phyloP scores from a whole-genome alignment of 2,888 invertebrate genomes.

The Rhamnusium bicolor region DNA sequence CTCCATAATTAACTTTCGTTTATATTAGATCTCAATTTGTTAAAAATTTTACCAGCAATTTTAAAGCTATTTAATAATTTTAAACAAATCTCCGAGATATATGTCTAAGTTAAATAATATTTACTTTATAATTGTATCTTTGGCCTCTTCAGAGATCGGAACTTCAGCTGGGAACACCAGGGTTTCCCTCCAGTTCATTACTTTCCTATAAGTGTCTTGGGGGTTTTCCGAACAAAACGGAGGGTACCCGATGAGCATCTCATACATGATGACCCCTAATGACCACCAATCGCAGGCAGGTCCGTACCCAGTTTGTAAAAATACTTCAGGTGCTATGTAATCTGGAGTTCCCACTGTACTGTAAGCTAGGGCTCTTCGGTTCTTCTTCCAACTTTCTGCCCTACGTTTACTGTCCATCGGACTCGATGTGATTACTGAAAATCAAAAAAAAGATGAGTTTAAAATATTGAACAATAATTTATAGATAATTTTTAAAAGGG shows the following conservation, averaged over 20 bases:
- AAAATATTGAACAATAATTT: too few species aligned
- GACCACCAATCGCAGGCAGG: slow-evolving; percentile 99
- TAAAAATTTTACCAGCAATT: too few species aligned
- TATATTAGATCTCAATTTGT: too few species aligned
- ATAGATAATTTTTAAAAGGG: too few species aligned
- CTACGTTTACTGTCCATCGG: slow-evolving; percentile 98
- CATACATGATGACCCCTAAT: slow-evolving; percentile 99
- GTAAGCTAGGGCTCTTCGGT: slow-evolving; percentile 94
- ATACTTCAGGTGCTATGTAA: slow-evolving; percentile 99
- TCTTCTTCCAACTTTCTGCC: slow-evolving; percentile 99
- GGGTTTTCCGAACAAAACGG: slow-evolving; percentile 99
- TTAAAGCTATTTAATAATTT: too few species aligned
- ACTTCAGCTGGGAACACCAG: slow-evolving; percentile 99
- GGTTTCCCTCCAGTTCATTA: slow-evolving; percentile 99
- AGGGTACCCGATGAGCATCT: slow-evolving; percentile 99
- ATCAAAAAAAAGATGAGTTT: too few species aligned
- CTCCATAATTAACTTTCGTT: too few species aligned
- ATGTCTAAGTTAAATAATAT: slow-evolving; percentile 39
- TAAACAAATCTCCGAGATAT: too few species aligned
- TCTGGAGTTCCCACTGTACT: slow-evolving; percentile 98
- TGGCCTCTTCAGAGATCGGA: slow-evolving; percentile 98
- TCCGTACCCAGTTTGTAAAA: slow-evolving; percentile 97
- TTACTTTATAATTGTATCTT: slow-evolving; percentile 87
- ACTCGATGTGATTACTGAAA: slow-evolving; percentile 74
- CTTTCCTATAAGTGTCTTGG: slow-evolving; percentile 96